Conservation (phyloP, 2,113 vertebrate genomes). For the Eulemur macaco region DNA sequence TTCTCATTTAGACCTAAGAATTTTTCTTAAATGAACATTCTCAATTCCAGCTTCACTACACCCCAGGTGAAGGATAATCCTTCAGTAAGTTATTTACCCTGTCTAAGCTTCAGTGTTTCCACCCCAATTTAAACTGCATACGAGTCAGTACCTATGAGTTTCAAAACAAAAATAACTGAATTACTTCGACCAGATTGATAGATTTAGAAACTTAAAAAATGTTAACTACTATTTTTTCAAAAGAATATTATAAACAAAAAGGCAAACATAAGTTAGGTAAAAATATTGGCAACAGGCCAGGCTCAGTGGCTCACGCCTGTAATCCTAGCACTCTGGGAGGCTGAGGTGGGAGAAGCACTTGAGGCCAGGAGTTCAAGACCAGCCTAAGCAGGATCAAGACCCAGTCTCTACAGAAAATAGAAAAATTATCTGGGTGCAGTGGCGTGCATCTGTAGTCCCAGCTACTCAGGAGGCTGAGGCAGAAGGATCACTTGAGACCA, state of each 20-base stretch:
- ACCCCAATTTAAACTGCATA: background rate
- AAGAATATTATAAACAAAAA: background rate
- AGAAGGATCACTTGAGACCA: too few relatives aligned
- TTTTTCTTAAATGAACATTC: background rate
- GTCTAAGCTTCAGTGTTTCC: background rate
- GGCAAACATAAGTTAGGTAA: background rate
- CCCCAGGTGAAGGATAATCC: background rate
- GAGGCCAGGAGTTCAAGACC: too few relatives aligned
- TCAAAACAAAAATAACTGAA: background rate
- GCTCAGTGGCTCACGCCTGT: too few relatives aligned
- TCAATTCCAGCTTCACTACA: background rate
- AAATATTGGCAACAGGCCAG: background rate
- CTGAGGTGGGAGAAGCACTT: too few relatives aligned
- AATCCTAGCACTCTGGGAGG: too few relatives aligned
- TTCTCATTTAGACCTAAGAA: background rate
- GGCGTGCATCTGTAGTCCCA: too few relatives aligned
- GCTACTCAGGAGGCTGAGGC: too few relatives aligned
- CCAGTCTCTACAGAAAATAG: too few relatives aligned
- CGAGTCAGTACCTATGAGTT: background rate
- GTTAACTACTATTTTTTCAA: constrained; percentile 32
- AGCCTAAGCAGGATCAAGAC: too few relatives aligned
- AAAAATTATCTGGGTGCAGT: too few relatives aligned
- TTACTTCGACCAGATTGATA: background rate
- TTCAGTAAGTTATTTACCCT: background rate
- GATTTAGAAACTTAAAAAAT: background rate